Base-by-base conservation (phyloP, 2,797 vertebrate genomes). In the Valencia hispanica region DNA sequence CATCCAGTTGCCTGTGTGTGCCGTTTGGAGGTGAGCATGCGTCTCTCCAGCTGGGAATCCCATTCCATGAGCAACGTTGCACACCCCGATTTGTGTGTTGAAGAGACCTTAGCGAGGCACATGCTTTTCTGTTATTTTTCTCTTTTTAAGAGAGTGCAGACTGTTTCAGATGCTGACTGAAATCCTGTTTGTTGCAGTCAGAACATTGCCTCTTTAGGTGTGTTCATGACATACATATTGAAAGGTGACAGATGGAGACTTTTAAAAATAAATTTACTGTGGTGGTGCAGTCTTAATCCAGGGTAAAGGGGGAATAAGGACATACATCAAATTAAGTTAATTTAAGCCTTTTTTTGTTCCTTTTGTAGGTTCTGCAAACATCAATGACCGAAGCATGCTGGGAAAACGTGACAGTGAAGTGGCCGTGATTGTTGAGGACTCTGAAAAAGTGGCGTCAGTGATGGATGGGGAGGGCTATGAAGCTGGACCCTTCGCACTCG, bases 381-480 rank as follows among this genome's bases (percentile, higher is more conserved):
- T 99, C 90, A 99, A 99, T 0, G 98, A 99, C 95, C 95, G 98
- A 83, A 99, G 98, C 93, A 96, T 99, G 98, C 94, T 99, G 94
- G 98, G 98, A 0, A 99, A 97, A 87, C 94, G 97, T 7, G 98
- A 99, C 96, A 99, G 98, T 0, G 98, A 99, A 88, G 96, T 99
- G 86, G 98, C 98, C 0, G 77, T 99, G 90, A 95, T 99, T 0
- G 82, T 98, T 70, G 95, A 99, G 89, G 98, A 99, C 94, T 96
- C 94, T 0, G 94, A 97, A 79, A 97, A 77, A 0, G 75, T 97
- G 2, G 47, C 94, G 0, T 95, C 97, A 0, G 70, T 98, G 43
- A 99, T 99, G 98, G 97, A 99, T 0, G 97, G 97, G 2, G 89
- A 93, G 69, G 90, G 94, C 8, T 99, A 97, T 82, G 84, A 95